Conservation (phyloP, 1,140 invertebrate genomes). For the Drosophila sechellia region DNA sequence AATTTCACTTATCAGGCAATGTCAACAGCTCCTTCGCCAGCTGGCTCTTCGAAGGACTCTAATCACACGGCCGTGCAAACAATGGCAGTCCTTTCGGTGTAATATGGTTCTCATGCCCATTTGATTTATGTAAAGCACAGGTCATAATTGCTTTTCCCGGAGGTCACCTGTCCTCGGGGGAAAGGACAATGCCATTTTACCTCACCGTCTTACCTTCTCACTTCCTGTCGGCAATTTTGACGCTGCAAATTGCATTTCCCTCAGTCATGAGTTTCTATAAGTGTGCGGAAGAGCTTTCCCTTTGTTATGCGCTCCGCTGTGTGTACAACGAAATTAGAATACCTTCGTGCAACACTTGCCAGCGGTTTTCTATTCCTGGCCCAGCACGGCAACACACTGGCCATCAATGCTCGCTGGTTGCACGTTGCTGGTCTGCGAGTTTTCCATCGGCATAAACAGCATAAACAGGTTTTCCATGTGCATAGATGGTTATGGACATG, state of each 20-base stretch:
- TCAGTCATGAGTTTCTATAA: slow-evolving; percentile 50
- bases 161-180: slow-evolving; percentile 41
- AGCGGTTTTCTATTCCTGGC: slow-evolving; percentile 22
- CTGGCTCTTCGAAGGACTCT: slow-evolving; percentile 4
- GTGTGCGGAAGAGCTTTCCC: slow-evolving; percentile 9
- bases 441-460: slow-evolving; percentile 53
- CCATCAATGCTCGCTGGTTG: slow-evolving; percentile 16
- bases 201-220: not conserved
- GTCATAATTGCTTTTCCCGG: slow-evolving; percentile 55
- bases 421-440: slow-evolving; percentile 17
- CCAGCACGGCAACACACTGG: not conserved
- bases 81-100: slow-evolving; percentile 13
- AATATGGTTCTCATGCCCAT: slow-evolving; percentile 29
- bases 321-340: slow-evolving; percentile 54
- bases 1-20: slow-evolving; percentile 60
- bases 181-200: slow-evolving; percentile 31
- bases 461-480: slow-evolving; percentile 42
- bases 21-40: slow-evolving; percentile 15
- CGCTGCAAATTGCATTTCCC: slow-evolving; percentile 68
- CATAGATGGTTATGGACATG: slow-evolving; percentile 24
- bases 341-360: slow-evolving; percentile 49
- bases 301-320: slow-evolving; percentile 22
- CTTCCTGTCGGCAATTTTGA: slow-evolving; percentile 4
- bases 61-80: slow-evolving; percentile 12
- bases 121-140: slow-evolving; percentile 32